phyloP scores from a whole-genome alignment of 2,797 vertebrate genomes.

The Botia kubotai region DNA sequence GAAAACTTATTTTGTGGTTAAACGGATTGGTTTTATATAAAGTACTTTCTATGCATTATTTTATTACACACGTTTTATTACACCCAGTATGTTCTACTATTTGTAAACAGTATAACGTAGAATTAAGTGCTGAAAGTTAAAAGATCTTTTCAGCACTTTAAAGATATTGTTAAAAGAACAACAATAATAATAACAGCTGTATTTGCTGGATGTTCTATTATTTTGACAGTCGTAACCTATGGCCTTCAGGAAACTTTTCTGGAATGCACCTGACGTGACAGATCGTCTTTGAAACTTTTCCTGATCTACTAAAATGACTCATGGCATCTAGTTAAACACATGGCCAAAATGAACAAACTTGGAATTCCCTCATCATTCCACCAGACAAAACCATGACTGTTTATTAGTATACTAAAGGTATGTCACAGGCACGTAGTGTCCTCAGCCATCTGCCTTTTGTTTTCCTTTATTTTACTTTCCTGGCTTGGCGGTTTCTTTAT shows the following conservation, averaged over 20 bases:
- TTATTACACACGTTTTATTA: background rate
- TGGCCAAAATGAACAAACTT: background rate
- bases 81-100: background rate
- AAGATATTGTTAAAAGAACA: too few species aligned
- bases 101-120: background rate
- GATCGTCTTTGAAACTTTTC: conserved; percentile 55
- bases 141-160: background rate
- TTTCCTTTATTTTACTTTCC: background rate
- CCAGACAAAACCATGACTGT: background rate
- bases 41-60: background rate
- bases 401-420: background rate
- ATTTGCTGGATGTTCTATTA: background rate
- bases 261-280: conserved; percentile 56
- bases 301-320: conserved; percentile 51
- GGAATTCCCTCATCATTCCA: conserved; percentile 55
- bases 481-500: background rate
- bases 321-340: conserved; percentile 20
- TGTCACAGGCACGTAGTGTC: background rate
- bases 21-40: too few species aligned
- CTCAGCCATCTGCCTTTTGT: background rate
- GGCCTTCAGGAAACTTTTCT: conserved; percentile 36
- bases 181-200: background rate
- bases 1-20: background rate
- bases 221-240: background rate
- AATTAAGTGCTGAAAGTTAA: background rate